Evolutionary conservation across 30 jellyfish, hydroid and myxozoan genomes (phyloP), one percentile per base, ranked within the genome.

Genomic region (Turritopsis dohrnii): DNA sequence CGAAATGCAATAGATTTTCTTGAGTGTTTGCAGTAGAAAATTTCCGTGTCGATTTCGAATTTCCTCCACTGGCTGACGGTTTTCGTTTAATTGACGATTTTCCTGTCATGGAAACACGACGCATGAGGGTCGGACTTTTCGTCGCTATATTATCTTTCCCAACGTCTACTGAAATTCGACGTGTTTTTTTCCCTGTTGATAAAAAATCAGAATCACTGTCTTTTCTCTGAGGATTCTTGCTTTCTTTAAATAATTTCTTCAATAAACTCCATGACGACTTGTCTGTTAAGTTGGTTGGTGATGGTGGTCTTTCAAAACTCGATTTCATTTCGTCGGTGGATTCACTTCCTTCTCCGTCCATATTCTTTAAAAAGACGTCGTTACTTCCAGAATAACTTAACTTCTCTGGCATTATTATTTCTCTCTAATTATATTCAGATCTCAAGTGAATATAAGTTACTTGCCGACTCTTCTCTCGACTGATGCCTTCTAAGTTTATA

Each of bases 1-100:
- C 29, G 65, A 65, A 28, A 28, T 65, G 84, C 0, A 82, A 21
- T 41, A 66, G 24, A 29, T 82, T 71, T 65, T 82, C 89, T 65
- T 41, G 76, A 22, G 76, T 82, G 41, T 82, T 71, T 21, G 85
- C 86, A 26, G 89, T 71, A 16, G 83, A 26, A 82, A 28, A 82
- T 30, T 71, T 82, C 30, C 89, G 28, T 52, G 28, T 23, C 53
- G 72, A 29, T 8, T 29, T 25, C 28, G 72, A 60, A 5, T 25
- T 77, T 77, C 31, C 30, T 9, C 31, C 77, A n/a, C 77, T 21
- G 16, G 30, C 9, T n/a, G 77, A 69, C 16, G 77, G 28, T 69
- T 69, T 69, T 69, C 77, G 16, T 69, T 69, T 23, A 7, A 69
- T 69, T 27, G 77, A 8, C 19, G 77, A 69, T 69, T 69, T 69